A percentile compares a stretch with the other conserved stretches of the same genome.
Evolutionary conservation across 2,888 invertebrate species (phyloP).

Genomic region (Bugula neritina): DNA sequence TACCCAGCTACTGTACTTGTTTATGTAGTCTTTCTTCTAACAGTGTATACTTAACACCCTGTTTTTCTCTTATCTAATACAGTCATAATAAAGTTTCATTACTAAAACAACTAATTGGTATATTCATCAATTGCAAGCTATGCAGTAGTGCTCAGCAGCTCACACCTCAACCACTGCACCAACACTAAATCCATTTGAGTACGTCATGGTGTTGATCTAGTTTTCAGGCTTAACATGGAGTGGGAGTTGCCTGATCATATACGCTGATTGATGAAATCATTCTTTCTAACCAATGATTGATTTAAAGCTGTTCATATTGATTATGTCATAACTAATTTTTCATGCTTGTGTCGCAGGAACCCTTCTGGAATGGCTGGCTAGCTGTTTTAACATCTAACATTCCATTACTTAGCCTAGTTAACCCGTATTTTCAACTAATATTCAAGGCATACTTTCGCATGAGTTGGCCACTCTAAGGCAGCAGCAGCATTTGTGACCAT

Average conservation of each 20-base stretch:
- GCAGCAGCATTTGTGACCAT: not conserved
- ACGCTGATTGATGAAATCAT: too few species aligned
- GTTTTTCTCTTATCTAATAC: not conserved
- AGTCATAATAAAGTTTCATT: conserved; percentile 24
- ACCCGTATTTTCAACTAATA: too few species aligned
- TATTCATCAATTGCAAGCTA: not conserved
- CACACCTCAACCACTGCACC: too few species aligned
- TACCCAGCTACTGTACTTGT: not conserved
- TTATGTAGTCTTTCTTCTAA: not conserved
- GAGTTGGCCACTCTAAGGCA: not conserved
- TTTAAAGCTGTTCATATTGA: too few species aligned
- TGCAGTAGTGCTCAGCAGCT: not conserved
- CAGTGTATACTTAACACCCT: not conserved
- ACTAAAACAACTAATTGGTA: not conserved
- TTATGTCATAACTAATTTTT: conserved; percentile 23
- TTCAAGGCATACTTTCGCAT: too few species aligned
- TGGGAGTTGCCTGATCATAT: too few species aligned
- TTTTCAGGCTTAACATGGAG: too few species aligned
- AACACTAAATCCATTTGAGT: too few species aligned
- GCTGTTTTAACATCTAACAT: conserved; percentile 23
- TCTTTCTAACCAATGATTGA: too few species aligned
- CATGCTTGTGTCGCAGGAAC: conserved; percentile 20
- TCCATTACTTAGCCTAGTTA: not conserved
- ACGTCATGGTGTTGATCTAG: too few species aligned
- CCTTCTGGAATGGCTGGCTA: conserved; percentile 11